These are phyloP conservation scores for Sinocyclocheilus anshuiensis DNA, from an alignment of 2,113 vertebrate genomes.

Conservation along the genomic window DNA sequence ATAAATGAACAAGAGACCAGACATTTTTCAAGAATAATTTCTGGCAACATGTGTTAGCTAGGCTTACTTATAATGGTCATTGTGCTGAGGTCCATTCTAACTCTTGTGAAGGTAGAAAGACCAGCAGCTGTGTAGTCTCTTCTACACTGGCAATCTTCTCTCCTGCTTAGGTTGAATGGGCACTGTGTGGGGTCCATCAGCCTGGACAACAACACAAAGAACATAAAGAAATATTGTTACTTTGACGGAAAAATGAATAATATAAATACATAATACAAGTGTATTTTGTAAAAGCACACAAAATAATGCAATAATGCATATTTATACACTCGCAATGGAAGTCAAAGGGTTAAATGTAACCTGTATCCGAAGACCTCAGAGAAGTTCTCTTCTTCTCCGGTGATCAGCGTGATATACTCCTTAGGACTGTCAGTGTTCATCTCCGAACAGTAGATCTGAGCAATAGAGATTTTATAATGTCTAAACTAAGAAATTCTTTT, in stretches of 20 bases:
- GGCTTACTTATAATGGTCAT: constrained; percentile 96
- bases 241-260: not conserved
- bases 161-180: constrained; percentile 87
- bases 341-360: constrained; percentile 68
- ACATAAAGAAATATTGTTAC: constrained; percentile 16
- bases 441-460: constrained; percentile 89
- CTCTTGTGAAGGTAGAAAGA: constrained; percentile 90
- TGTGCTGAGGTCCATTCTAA: constrained; percentile 87
- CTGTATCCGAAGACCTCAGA: constrained; percentile 97
- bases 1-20: not conserved
- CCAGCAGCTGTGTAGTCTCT: constrained; percentile 91
- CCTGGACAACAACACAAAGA: constrained; percentile 66
- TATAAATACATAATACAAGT: not conserved
- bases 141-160: constrained; percentile 89
- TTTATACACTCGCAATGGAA: not conserved
- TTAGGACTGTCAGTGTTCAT: constrained; percentile 88
- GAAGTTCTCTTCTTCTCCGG: constrained; percentile 89
- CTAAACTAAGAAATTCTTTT: not conserved
- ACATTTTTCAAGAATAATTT: not conserved
- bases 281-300: too few species aligned
- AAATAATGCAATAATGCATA: not conserved
- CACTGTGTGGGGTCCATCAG: constrained; percentile 94
- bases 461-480: not conserved
- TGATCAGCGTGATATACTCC: constrained; percentile 88
- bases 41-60: not conserved